Percentiles rank a stretch among this genome's conserved stretches.
Evolutionary conservation across 2,113 vertebrate genomes (phyloP).

Genomic region (Menidia beryllina): DNA sequence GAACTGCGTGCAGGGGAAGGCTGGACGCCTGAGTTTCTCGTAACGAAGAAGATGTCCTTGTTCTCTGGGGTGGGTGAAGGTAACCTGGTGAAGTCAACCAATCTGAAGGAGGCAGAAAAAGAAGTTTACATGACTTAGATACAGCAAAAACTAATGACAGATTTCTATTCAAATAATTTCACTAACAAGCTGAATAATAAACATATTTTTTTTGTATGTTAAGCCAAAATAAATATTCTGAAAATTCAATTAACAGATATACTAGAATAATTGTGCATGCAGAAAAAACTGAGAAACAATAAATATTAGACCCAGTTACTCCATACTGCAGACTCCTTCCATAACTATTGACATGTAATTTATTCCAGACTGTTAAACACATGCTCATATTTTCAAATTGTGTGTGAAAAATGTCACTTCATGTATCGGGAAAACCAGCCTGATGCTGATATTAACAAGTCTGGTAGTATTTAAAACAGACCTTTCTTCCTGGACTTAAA

Average conservation of each 20-base stretch:
- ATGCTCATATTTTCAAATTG: background rate
- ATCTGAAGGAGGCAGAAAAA: slow-evolving; percentile 80
- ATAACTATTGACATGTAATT: too few relatives aligned
- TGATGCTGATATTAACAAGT: background rate
- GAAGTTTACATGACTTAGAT: background rate
- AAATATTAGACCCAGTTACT: too few relatives aligned
- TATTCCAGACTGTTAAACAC: background rate
- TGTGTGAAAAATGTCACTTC: background rate
- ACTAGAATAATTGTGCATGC: too few relatives aligned
- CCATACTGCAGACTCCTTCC: too few relatives aligned
- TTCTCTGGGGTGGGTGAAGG: slow-evolving; percentile 99
- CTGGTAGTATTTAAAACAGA: background rate
- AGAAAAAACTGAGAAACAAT: too few relatives aligned
- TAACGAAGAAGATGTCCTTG: slow-evolving; percentile 99
- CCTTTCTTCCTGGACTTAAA: background rate
- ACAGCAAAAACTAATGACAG: too few relatives aligned
- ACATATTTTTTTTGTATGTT: too few relatives aligned
- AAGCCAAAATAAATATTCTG: too few relatives aligned
- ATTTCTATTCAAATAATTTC: too few relatives aligned
- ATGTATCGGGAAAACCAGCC: background rate
- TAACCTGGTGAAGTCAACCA: slow-evolving; percentile 98
- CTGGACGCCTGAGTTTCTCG: slow-evolving; percentile 93
- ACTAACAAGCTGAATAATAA: too few relatives aligned
- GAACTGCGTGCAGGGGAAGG: slow-evolving; percentile 97
- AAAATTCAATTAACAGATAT: too few relatives aligned